These are phyloP conservation scores for Pocillopora grandis DNA, from an alignment of 92 coral and sea anemone genomes.

Conservation along the genomic window DNA sequence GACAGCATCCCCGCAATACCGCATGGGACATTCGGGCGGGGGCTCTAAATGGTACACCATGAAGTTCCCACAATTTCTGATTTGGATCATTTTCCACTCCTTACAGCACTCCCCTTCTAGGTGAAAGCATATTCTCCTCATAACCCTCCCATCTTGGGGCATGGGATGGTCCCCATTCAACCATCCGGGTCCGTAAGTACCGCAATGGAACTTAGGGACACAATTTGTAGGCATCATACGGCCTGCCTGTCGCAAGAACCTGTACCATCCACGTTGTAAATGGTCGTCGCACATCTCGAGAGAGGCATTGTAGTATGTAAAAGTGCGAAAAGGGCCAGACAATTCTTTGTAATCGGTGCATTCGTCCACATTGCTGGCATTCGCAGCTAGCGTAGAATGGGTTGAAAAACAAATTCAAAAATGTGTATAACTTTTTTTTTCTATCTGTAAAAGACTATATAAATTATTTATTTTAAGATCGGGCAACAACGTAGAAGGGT, in stretches of 20 bases:
- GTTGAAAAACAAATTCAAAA: background rate
- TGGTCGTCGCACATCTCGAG: slow-evolving; percentile 34
- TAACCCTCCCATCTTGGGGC: slow-evolving; percentile 45
- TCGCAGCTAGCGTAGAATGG: background rate
- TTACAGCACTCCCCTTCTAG: slow-evolving; percentile 46
- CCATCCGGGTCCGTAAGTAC: slow-evolving; percentile 53
- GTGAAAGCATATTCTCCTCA: slow-evolving; percentile 50
- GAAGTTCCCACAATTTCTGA: slow-evolving; percentile 52
- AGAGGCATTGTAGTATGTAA: slow-evolving; percentile 14
- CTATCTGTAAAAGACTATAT: too few relatives aligned
- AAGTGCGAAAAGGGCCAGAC: slow-evolving; percentile 19
- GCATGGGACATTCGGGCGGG: slow-evolving; percentile 48
- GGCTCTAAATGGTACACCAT: slow-evolving; percentile 43
- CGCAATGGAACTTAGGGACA: slow-evolving; percentile 25
- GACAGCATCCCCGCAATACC: slow-evolving; percentile 42
- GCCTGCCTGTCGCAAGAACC: slow-evolving; percentile 51
- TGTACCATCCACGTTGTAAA: slow-evolving; percentile 47
- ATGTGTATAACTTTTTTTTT: too few relatives aligned
- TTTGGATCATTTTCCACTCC: slow-evolving; percentile 26
- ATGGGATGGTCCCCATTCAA: slow-evolving; percentile 48
- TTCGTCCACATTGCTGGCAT: slow-evolving; percentile 33
- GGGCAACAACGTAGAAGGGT: background rate
- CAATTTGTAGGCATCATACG: slow-evolving; percentile 49
- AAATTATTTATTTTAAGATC: background rate
- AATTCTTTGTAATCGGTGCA: slow-evolving; percentile 40